Conservation (phyloP, 64 coral and sea anemone species). For the Actinia tenebrosa region DNA sequence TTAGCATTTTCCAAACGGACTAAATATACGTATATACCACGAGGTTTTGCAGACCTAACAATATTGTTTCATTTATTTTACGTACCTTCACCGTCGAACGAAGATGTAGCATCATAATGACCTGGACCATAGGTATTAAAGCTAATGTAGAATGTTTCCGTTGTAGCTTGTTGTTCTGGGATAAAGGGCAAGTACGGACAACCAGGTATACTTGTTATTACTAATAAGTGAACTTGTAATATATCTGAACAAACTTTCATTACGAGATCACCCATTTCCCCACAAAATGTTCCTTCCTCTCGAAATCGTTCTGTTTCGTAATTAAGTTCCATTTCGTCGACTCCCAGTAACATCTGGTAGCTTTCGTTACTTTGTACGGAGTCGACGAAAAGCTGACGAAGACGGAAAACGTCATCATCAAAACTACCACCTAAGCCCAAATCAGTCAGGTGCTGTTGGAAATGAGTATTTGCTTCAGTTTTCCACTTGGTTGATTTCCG, state of each 20-base stretch:
- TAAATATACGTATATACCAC: too few species aligned
- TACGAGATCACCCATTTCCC: conserved; percentile 67
- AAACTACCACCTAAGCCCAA: background rate
- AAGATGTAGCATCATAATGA: conserved; percentile 69
- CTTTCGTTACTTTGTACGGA: conserved; percentile 24
- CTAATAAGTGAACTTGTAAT: conserved; percentile 61
- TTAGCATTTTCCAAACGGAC: too few species aligned
- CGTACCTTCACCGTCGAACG: too few species aligned
- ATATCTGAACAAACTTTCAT: conserved; percentile 56
- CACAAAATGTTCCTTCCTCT: conserved; percentile 61
- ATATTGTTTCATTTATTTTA: too few species aligned
- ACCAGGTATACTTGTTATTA: conserved; percentile 45
- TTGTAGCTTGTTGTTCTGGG: conserved; percentile 43
- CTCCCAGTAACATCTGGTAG: conserved; percentile 31
- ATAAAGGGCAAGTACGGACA: conserved; percentile 66
- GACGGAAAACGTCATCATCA: conserved; percentile 27
- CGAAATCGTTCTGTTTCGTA: conserved; percentile 63
- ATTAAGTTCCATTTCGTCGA: conserved; percentile 15
- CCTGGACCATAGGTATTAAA: conserved; percentile 61
- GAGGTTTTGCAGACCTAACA: too few species aligned
- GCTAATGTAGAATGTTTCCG: conserved; percentile 57
- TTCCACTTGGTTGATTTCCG: background rate
- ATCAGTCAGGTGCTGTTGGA: background rate
- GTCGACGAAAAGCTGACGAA: conserved; percentile 39
- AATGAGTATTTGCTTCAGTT: background rate